A percentile compares a stretch with the other conserved stretches of the same genome.
These are phyloP conservation scores for Camponotus floridanus DNA, from an alignment of 1,140 invertebrate genomes.

Conservation along the genomic window DNA sequence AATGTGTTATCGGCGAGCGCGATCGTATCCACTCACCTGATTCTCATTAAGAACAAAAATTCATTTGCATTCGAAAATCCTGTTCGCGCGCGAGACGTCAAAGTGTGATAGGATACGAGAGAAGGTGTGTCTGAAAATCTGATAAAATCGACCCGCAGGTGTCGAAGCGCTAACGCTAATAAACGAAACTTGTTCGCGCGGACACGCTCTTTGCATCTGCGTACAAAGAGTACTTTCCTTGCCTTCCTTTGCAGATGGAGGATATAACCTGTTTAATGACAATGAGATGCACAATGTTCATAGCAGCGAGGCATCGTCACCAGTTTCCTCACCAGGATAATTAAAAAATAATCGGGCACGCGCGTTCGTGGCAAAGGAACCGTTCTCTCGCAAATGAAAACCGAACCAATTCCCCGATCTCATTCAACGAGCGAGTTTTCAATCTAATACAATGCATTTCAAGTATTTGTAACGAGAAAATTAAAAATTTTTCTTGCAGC, in stretches of 20 bases:
- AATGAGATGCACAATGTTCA: slow-evolving; percentile 74
- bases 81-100: slow-evolving; percentile 10
- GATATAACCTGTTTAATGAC: slow-evolving; percentile 77
- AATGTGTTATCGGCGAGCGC: neutral
- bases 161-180: slow-evolving; percentile 71
- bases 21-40: neutral
- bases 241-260: slow-evolving; percentile 54
- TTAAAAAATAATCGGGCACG: slow-evolving; percentile 25
- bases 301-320: slow-evolving; percentile 58
- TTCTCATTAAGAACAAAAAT: slow-evolving; percentile 11
- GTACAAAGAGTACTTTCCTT: slow-evolving; percentile 43
- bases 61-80: slow-evolving; percentile 33
- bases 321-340: slow-evolving; percentile 64
- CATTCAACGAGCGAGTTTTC: neutral
- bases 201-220: neutral
- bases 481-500: neutral
- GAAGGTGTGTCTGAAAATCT: slow-evolving; percentile 69
- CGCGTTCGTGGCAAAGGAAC: neutral
- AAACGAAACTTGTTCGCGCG: slow-evolving; percentile 76
- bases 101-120: slow-evolving; percentile 64
- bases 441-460: neutral
- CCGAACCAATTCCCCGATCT: neutral
- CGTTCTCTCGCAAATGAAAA: neutral
- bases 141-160: slow-evolving; percentile 77
- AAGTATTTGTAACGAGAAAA: neutral